A percentile compares a stretch with the other conserved stretches of the same genome.
Evolutionary conservation across 2,797 vertebrate genomes (phyloP).

Genomic region (Lophotriccus pileatus): DNA sequence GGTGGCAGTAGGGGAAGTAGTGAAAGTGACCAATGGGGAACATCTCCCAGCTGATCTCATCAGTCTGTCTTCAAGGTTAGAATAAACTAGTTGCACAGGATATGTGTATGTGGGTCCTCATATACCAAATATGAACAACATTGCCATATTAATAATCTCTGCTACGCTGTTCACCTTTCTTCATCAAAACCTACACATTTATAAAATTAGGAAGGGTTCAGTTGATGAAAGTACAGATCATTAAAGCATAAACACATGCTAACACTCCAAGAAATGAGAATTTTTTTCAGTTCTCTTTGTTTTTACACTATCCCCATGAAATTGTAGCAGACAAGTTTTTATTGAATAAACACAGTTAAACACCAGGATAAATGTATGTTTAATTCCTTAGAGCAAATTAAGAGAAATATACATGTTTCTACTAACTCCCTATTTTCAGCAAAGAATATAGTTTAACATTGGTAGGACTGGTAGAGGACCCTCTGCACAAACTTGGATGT

Average conservation of each 20-base stretch:
- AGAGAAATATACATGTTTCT: background rate
- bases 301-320: background rate
- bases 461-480: constrained; percentile 75
- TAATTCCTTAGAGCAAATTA: background rate
- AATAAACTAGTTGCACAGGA: constrained; percentile 69
- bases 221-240: background rate
- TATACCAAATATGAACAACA: constrained; percentile 36
- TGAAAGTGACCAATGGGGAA: constrained; percentile 98
- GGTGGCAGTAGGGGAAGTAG: constrained; percentile 98
- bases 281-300: background rate
- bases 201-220: background rate
- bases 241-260: background rate
- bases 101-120: constrained; percentile 76
- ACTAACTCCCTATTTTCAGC: background rate
- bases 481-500: constrained; percentile 75
- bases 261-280: background rate
- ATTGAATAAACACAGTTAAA: constrained; percentile 4
- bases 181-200: background rate
- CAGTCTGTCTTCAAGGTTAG: constrained; percentile 99
- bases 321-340: background rate
- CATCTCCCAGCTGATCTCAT: constrained; percentile 99
- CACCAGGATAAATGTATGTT: background rate
- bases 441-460: background rate
- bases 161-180: background rate
- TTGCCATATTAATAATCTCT: background rate